Evolutionary conservation across 2,797 vertebrate species (phyloP), one percentile per base, ranked within the genome.

Genomic region (Danionella dracula): DNA sequence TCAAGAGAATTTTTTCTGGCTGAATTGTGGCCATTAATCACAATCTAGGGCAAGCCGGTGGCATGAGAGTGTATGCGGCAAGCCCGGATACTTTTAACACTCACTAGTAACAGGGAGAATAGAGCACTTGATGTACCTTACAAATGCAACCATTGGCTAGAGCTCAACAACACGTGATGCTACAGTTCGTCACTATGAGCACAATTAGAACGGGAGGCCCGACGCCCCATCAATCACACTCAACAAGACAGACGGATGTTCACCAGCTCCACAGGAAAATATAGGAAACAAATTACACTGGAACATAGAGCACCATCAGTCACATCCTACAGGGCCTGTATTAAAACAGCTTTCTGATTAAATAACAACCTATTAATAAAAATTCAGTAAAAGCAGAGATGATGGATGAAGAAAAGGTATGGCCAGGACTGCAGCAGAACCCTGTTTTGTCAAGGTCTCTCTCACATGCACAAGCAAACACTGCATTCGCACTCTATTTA

Each of bases 21-120:
- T 92, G 90, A 91, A 92, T 90, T 91, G 90, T 68, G 76, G 84
- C 88, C 88, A 87, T 92, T 91, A 91, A 91, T 91, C 88, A 90
- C 90, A 91, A 92, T 90, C 88, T 79, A 78, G 82, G 88, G 89
- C 87, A 90, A 89, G 85, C 73, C 77, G 31, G 79, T 87, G 84
- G 82, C 82, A 86, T 88, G 64, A 56, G 32, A 21, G 34, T 41
- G 27, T 57, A 57, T 57, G 44, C 41, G 81, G 71, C 75, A 85
- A 81, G 82, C 78, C 80, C 68, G 75, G 80, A 82, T 71, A 73
- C 35, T 50, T 71, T 76, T 12, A 66, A 71, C 37, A 68, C 51
- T 53, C 66, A 48, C 48, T 68, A 38, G 70, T 75, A 71, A 75
- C 38, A 34, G 35, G 7, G 50, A 44, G 56, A 68, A 66, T 75